Base-by-base conservation (phyloP, 2,113 vertebrate genomes). In the Chinchilla lanigera region DNA sequence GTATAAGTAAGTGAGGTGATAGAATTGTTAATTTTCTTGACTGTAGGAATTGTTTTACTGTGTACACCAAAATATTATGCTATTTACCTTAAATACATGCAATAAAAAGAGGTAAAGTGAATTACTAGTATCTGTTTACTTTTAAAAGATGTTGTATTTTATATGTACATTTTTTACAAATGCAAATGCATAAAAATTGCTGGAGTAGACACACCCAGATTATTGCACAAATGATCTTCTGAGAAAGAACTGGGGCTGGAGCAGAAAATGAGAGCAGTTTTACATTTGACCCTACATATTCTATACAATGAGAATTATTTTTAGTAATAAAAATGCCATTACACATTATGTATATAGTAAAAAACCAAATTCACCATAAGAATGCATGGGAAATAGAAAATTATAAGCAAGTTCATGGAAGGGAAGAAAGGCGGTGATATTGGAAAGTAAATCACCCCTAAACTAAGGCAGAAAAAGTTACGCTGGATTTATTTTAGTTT, bases 401-500 rank as follows among this genome's bases (percentile, higher is more conserved):
- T 85, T 84, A 19, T 35, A 88, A 28, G 26, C 89, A 88, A 69
- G n/a, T 95, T 83, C 63, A 52, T 52, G 22, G 22, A 50, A 26
- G 24, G 26, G 22, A 26, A 58, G 52, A 75, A 38, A 89, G 50
- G 22, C 50, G 61, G 92, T 92, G 90, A 96, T 88, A 90, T 77
- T 88, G 17, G 41, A 92, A 96, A 89, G 82, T 69, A 96, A 90
- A 95, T 54, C 41, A 90, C 91, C 85, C 33, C 56, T 93, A 89
- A 96, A 58, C 44, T 38, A 96, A 67, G 61, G 61, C 63, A 95
- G 81, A 65, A 75, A 93, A 95, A 82, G 89, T 63, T 92, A 90
- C n/a, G 58, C 52, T 67, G 47, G 90, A 81, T 94, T 95, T 96
- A 88, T 95, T 96, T 96, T 60, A 88, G 90, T 69, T 90, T 38